These are phyloP conservation scores for Hylia prasina DNA, from an alignment of 2,113 vertebrate species.

Conservation along the genomic window DNA sequence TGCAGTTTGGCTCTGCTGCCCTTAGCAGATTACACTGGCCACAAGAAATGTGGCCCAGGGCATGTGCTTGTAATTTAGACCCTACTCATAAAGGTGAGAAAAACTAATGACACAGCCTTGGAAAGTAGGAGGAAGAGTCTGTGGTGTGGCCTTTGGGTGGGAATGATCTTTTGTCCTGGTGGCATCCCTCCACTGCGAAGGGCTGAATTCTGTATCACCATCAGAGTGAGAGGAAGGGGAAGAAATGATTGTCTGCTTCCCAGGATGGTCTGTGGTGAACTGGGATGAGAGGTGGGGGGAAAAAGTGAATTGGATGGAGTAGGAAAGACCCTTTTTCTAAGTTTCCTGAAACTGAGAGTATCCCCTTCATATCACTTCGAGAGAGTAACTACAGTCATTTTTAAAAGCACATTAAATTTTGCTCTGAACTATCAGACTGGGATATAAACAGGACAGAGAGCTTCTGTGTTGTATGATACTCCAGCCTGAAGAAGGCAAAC, in stretches of 20 bases:
- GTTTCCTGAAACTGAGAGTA: background rate
- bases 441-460: background rate
- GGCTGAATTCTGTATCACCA: background rate
- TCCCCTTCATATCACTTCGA: background rate
- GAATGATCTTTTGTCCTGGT: background rate
- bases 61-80: background rate
- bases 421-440: background rate
- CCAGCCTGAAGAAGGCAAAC: background rate
- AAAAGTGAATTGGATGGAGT: background rate
- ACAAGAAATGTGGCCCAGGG: background rate
- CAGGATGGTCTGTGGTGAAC: background rate
- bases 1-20: background rate
- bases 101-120: background rate
- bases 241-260: background rate
- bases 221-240: background rate
- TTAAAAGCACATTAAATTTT: background rate
- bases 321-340: background rate
- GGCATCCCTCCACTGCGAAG: background rate
- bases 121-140: background rate
- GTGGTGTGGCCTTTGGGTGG: background rate
- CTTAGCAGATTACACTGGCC: background rate
- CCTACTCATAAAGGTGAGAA: background rate
- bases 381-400: background rate
- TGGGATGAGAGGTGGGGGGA: background rate
- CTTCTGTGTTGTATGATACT: background rate